Percentiles rank a stretch among this genome's conserved stretches.
phyloP scores from a whole-genome alignment of 2,888 invertebrate genomes.

The Timema podura region DNA sequence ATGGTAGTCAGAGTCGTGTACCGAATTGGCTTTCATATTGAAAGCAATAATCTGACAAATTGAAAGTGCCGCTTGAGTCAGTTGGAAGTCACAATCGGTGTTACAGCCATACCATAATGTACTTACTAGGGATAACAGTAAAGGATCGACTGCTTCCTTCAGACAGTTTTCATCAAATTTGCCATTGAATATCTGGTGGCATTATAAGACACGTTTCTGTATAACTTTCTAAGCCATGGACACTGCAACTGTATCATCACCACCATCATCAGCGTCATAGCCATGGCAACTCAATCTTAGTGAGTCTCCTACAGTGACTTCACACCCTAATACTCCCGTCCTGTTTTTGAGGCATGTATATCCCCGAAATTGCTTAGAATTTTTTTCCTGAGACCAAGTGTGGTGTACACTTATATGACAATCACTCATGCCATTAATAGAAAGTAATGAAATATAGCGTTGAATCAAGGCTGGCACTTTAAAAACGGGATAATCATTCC shows the following conservation, averaged over 20 bases:
- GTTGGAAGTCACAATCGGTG: conserved; percentile 2
- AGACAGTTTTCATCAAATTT: not conserved
- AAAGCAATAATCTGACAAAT: conserved; percentile 4
- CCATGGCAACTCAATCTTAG: not conserved
- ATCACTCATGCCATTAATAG: not conserved
- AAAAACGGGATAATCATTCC: conserved; percentile 5
- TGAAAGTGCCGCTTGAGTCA: conserved; percentile 4
- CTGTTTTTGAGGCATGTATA: not conserved
- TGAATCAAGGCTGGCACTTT: not conserved
- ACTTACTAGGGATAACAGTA: conserved; percentile 7
- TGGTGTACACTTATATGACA: not conserved
- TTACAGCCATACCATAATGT: not conserved
- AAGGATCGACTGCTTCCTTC: not conserved
- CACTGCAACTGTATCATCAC: not conserved
- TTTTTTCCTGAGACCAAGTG: not conserved
- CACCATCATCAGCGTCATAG: not conserved
- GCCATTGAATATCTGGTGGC: not conserved
- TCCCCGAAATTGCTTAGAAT: not conserved
- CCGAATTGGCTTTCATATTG: not conserved
- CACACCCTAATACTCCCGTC: conserved; percentile 7
- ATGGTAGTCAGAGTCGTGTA: not conserved
- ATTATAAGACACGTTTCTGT: not conserved
- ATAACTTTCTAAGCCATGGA: not conserved
- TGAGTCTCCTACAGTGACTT: not conserved
- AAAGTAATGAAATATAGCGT: not conserved